Evolutionary conservation across 2,797 vertebrate genomes (phyloP).

Genomic region (Scyliorhinus canicula): DNA sequence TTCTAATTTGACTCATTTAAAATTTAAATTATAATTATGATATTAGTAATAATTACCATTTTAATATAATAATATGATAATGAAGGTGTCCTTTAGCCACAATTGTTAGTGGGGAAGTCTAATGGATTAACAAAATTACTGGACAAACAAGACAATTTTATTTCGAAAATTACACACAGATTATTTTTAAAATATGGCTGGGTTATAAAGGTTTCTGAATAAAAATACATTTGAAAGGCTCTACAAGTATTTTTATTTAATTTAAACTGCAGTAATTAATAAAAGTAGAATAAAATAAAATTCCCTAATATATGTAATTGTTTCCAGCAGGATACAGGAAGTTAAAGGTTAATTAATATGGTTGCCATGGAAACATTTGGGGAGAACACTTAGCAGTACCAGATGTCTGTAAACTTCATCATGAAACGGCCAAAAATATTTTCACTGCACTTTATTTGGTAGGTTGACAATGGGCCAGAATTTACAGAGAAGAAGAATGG

Average conservation of each 20-base stretch:
- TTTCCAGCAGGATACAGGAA: conserved; percentile 36
- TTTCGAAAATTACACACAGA: not conserved
- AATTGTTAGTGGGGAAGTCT: conserved; percentile 29
- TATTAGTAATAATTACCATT: conserved; percentile 39
- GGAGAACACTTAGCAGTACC: conserved; percentile 31
- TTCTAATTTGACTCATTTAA: conserved; percentile 38
- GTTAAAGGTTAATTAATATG: conserved; percentile 39
- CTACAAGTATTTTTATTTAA: not conserved
- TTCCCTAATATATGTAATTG: conserved; percentile 32
- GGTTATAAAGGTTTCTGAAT: not conserved
- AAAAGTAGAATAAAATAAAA: conserved; percentile 23
- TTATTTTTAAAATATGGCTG: not conserved
- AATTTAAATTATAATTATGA: conserved; percentile 39
- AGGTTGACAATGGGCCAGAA: not conserved
- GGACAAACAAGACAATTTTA: conserved; percentile 33
- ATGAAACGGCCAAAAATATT: conserved; percentile 32
- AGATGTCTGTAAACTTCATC: conserved; percentile 35
- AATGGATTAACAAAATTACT: conserved; percentile 31
- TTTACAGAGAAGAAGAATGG: not conserved
- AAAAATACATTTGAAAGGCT: not conserved
- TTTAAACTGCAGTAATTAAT: conserved; percentile 18
- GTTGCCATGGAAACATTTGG: conserved; percentile 38
- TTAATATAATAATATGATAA: conserved; percentile 39
- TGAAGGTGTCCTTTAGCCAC: conserved; percentile 25
- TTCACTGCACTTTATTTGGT: not conserved